Evolutionary conservation across 2,888 invertebrate genomes (phyloP).

Genomic region (Rugalucina vietnamica): DNA sequence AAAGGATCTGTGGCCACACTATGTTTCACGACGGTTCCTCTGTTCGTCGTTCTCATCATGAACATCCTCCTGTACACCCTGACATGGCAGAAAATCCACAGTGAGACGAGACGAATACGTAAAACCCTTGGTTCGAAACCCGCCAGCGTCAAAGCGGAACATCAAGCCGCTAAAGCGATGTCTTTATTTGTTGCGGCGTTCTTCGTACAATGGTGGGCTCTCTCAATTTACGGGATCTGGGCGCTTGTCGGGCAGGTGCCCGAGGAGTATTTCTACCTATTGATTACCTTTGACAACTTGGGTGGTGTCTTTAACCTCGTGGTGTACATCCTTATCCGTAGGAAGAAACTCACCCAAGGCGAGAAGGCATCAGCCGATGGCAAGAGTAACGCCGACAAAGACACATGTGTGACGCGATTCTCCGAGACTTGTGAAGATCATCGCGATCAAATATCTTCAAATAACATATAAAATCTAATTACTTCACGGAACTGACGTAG

Average conservation of each 20-base stretch:
- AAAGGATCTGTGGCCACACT: conserved; percentile 37
- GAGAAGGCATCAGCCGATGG: neutral
- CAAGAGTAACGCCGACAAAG: neutral
- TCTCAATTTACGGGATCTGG: conserved; percentile 47
- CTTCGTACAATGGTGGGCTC: conserved; percentile 52
- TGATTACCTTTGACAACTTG: neutral
- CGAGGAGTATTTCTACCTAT: neutral
- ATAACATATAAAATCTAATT: too few relatives aligned
- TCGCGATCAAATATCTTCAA: too few relatives aligned
- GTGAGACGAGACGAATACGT: neutral
- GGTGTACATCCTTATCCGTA: neutral
- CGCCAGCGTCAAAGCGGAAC: conserved; percentile 4
- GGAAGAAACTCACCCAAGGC: neutral
- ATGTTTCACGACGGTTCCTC: conserved; percentile 42
- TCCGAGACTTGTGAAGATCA: neutral
- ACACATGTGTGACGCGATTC: neutral
- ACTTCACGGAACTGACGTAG: too few relatives aligned
- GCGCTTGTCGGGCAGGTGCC: neutral
- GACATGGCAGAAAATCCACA: conserved; percentile 31
- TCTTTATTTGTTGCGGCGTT: conserved; percentile 52
- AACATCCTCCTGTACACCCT: conserved; percentile 47
- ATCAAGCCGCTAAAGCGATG: conserved; percentile 45
- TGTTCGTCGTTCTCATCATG: conserved; percentile 19
- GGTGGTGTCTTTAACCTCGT: neutral
- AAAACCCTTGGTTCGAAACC: conserved; percentile 21